phyloP scores from a whole-genome alignment of 92 coral and sea anemone genomes.

The Paragorgia papillata region DNA sequence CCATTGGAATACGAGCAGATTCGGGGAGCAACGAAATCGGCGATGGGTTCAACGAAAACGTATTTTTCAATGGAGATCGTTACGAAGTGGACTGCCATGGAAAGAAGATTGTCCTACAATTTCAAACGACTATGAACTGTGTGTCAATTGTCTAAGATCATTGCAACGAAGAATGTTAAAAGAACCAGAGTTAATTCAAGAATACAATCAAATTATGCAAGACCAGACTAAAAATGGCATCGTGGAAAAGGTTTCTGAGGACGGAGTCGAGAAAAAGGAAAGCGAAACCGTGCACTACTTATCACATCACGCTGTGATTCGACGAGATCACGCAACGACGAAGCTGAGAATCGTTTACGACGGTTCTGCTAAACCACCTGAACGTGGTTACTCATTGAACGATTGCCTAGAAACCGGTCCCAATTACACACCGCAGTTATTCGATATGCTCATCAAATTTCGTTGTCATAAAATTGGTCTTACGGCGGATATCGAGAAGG shows the following conservation, averaged over 20 bases:
- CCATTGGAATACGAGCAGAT: conserved; percentile 57
- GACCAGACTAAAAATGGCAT: conserved; percentile 51
- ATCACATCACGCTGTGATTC: conserved; percentile 49
- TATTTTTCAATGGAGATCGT: conserved; percentile 53
- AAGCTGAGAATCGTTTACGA: conserved; percentile 58
- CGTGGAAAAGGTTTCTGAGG: conserved; percentile 40
- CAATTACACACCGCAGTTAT: conserved; percentile 53
- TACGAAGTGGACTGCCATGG: conserved; percentile 73
- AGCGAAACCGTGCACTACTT: conserved; percentile 31
- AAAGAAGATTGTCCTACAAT: conserved; percentile 42
- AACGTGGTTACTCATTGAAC: conserved; percentile 41
- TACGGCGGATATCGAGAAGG: too few species aligned
- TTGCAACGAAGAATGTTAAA: conserved; percentile 43
- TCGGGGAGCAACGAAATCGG: conserved; percentile 12
- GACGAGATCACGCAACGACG: conserved; percentile 55
- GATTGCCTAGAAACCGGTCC: conserved; percentile 64
- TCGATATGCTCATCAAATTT: conserved; percentile 48
- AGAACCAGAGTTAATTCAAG: conserved; percentile 51
- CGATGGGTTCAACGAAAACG: conserved; percentile 35
- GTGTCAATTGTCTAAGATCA: too few species aligned
- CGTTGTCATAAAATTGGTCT: conserved; percentile 53
- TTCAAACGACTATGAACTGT: conserved; percentile 64
- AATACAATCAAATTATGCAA: conserved; percentile 55
- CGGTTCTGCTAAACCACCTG: conserved; percentile 55
- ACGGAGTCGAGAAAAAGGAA: conserved; percentile 1